These are phyloP conservation scores for Crypturellus undulatus DNA, from an alignment of 2,113 vertebrate genomes.

Conservation along the genomic window DNA sequence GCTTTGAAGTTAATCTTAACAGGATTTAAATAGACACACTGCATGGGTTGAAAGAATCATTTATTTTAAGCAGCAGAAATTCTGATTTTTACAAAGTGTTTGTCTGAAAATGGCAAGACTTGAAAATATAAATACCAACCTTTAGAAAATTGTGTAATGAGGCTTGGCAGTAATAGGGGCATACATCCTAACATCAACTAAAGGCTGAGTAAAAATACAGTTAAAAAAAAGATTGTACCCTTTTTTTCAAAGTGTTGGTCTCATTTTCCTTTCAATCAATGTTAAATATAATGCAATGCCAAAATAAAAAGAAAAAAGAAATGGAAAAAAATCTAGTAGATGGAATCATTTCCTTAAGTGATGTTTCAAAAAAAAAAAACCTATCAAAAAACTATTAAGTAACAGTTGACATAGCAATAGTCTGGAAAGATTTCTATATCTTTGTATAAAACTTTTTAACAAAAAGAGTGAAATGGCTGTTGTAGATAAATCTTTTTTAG, in stretches of 20 bases:
- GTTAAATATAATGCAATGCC: not conserved
- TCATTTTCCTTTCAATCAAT: not conserved
- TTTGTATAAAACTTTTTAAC: not conserved
- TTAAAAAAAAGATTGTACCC: not conserved
- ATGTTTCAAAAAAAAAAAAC: not conserved
- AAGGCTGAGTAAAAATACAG: not conserved
- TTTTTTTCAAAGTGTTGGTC: not conserved
- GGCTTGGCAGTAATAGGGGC: not conserved
- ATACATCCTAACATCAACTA: not conserved
- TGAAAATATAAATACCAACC: conserved; percentile 55
- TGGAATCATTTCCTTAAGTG: not conserved
- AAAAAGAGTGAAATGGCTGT: not conserved
- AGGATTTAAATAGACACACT: conserved; percentile 3
- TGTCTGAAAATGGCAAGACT: conserved; percentile 32
- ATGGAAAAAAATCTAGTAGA: not conserved
- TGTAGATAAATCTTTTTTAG: not conserved
- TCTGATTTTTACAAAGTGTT: conserved; percentile 30
- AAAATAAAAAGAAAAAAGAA: not conserved
- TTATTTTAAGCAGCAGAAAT: conserved; percentile 68
- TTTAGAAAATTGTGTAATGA: conserved; percentile 41
- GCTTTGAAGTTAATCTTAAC: not conserved
- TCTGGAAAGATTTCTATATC: not conserved
- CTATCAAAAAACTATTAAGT: not conserved
- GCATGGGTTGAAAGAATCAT: conserved; percentile 49
- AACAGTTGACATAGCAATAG: not conserved